A percentile compares a stretch with the other conserved stretches of the same genome.
Evolutionary conservation across 2,888 invertebrate species (phyloP).

Genomic region (Taphrorychus bicolor): DNA sequence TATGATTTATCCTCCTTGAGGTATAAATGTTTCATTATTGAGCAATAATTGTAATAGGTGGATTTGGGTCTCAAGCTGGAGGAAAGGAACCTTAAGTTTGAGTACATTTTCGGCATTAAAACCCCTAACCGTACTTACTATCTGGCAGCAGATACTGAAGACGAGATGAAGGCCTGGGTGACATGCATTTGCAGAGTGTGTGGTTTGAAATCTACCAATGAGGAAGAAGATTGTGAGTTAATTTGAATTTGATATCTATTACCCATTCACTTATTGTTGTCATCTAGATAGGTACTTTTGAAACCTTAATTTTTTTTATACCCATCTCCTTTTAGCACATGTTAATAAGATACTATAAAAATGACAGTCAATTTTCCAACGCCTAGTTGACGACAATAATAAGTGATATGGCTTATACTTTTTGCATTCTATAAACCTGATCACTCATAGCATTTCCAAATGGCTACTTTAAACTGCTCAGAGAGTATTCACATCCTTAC

Average conservation of each 20-base stretch:
- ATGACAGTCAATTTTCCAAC: no score
- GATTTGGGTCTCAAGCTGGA: slow-evolving; percentile 88
- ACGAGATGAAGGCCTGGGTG: slow-evolving; percentile 96
- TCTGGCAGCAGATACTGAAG: slow-evolving; percentile 89
- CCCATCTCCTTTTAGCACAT: no score
- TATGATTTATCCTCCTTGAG: not conserved
- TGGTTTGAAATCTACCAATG: slow-evolving; percentile 74
- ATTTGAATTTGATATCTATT: slow-evolving; percentile 9
- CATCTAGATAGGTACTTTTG: no score
- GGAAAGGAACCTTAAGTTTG: slow-evolving; percentile 79
- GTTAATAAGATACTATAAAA: no score
- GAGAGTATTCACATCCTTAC: no score
- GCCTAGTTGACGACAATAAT: no score
- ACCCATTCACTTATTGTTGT: no score
- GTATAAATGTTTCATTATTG: not conserved
- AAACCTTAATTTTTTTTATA: no score
- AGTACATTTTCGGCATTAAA: slow-evolving; percentile 88
- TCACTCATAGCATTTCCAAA: no score
- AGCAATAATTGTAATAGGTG: slow-evolving; percentile 63
- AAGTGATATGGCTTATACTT: no score
- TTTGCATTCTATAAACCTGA: no score
- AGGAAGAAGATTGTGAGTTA: slow-evolving; percentile 54
- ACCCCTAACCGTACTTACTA: slow-evolving; percentile 91
- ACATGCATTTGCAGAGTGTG: slow-evolving; percentile 93
- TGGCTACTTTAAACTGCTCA: no score